phyloP scores from a whole-genome alignment of 2,113 vertebrate species.

The Lethenteron reissneri region DNA sequence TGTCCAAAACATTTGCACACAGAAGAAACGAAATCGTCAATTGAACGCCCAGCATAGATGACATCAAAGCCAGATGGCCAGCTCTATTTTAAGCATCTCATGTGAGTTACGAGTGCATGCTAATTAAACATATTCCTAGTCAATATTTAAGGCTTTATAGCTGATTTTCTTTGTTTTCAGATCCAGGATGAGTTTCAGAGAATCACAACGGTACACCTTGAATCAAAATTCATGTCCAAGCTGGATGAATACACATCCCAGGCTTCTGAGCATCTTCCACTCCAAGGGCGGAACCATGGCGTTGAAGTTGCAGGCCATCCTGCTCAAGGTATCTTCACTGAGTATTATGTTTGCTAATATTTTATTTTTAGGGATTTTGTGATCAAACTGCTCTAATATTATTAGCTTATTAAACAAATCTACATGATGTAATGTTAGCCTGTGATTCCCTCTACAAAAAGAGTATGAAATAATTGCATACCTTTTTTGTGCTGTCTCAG shows the following conservation, averaged over 20 bases:
- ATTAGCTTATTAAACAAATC: too few relatives aligned
- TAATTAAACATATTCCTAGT: neutral
- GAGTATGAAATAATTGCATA: too few relatives aligned
- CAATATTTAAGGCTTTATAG: neutral
- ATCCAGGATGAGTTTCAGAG: conserved; percentile 13
- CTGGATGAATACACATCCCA: conserved; percentile 13
- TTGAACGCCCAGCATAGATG: conserved; percentile 7
- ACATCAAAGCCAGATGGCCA: conserved; percentile 12
- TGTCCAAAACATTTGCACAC: conserved; percentile 12
- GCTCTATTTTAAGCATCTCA: conserved; percentile 11
- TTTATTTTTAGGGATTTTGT: too few relatives aligned
- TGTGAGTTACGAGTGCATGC: conserved; percentile 5
- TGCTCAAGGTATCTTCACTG: too few relatives aligned
- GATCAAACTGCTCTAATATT: too few relatives aligned
- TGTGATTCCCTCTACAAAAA: too few relatives aligned
- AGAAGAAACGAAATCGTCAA: conserved; percentile 10
- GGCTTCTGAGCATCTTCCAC: conserved; percentile 13
- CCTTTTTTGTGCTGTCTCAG: too few relatives aligned
- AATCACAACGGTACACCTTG: conserved; percentile 11
- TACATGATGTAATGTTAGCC: too few relatives aligned
- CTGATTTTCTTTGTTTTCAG: conserved; percentile 9
- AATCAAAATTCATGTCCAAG: conserved; percentile 12
- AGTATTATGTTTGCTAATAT: too few relatives aligned
- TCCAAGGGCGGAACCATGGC: conserved; percentile 10
- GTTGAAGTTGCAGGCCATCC: neutral